Evolutionary conservation across 2,888 invertebrate species (phyloP).

Genomic region (Andrena haemorrhoa): DNA sequence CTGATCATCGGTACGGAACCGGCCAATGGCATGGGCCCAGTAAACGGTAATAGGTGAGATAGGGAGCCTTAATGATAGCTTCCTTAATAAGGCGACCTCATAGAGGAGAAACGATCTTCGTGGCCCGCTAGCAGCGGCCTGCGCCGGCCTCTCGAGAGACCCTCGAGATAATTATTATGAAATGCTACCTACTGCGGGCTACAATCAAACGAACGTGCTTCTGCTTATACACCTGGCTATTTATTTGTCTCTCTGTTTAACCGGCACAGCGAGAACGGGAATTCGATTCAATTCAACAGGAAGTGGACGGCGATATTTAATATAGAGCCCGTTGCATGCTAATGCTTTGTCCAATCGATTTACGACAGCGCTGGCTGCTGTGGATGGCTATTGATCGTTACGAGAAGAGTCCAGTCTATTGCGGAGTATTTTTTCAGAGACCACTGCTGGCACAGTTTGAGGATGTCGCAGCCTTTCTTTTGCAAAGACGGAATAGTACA

Average conservation of each 20-base stretch:
- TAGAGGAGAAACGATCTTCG: conserved; percentile 71
- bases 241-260: conserved; percentile 57
- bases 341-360: conserved; percentile 23
- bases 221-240: conserved; percentile 73
- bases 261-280: conserved; percentile 30
- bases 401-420: background rate
- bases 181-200: conserved; percentile 71
- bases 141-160: conserved; percentile 18
- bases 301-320: conserved; percentile 37
- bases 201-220: conserved; percentile 77
- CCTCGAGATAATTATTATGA: conserved; percentile 79
- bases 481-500: no score
- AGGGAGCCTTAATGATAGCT: conserved; percentile 81
- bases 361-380: background rate
- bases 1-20: conserved; percentile 80
- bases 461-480: background rate
- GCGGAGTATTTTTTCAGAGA: background rate
- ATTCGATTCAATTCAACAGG: conserved; percentile 42
- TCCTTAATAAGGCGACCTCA: conserved; percentile 81
- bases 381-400: conserved; percentile 1
- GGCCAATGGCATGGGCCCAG: conserved; percentile 71
- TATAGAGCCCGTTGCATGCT: conserved; percentile 21
- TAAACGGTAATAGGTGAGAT: conserved; percentile 79
- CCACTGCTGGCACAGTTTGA: background rate
- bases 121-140: conserved; percentile 51